Percentiles rank a stretch among this genome's conserved stretches.
phyloP scores from a whole-genome alignment of 2,888 invertebrate species.

The Adineta ricciae region DNA sequence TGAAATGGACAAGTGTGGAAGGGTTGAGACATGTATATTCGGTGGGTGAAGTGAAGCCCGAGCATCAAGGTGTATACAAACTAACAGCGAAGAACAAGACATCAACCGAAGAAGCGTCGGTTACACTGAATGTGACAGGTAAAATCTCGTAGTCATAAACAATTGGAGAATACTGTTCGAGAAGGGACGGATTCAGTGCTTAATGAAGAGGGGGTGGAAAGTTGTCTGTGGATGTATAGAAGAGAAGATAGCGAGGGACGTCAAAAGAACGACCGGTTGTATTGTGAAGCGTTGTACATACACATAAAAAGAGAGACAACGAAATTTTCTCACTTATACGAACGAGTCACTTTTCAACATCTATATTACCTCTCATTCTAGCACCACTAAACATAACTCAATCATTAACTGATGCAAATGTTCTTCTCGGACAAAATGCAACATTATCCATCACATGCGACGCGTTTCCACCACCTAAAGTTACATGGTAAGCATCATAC shows the following conservation, averaged over 20 bases:
- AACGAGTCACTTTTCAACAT: too few relatives aligned
- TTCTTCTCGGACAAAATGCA: background rate
- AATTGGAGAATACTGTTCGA: too few relatives aligned
- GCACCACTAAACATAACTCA: background rate
- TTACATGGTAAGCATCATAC: background rate
- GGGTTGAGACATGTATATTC: background rate
- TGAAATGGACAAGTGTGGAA: background rate
- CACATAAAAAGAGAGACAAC: too few relatives aligned
- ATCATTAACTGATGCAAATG: background rate
- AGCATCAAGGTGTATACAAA: background rate
- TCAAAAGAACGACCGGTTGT: too few relatives aligned
- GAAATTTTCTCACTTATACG: too few relatives aligned
- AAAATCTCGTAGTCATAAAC: too few relatives aligned
- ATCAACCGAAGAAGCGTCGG: background rate
- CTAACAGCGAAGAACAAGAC: background rate
- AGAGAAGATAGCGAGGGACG: too few relatives aligned
- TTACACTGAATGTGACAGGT: background rate
- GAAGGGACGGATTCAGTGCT: too few relatives aligned
- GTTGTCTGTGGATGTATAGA: too few relatives aligned
- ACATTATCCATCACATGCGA: background rate
- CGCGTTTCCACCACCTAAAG: background rate
- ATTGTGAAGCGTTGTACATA: too few relatives aligned
- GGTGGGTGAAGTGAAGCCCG: background rate
- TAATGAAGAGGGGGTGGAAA: too few relatives aligned
- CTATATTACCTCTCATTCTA: background rate